Evolutionary conservation across 2,797 vertebrate genomes (phyloP).

Genomic region (Ctenosaura bakeri): DNA sequence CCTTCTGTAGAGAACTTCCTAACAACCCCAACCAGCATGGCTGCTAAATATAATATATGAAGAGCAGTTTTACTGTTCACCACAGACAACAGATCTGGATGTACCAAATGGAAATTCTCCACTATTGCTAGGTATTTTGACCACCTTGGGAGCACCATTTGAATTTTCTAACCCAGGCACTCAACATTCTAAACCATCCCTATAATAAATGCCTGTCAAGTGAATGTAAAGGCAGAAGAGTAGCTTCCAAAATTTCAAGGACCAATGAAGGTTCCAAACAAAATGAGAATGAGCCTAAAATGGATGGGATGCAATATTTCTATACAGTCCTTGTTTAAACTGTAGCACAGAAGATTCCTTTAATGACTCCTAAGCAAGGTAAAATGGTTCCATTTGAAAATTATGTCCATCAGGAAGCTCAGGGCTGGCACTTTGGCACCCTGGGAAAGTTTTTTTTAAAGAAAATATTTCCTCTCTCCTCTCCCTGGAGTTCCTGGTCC

Average conservation of each 20-base stretch:
- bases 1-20: too few relatives aligned
- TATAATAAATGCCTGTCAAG: background rate
- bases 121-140: background rate
- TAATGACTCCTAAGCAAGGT: background rate
- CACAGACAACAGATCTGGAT: too few relatives aligned
- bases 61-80: too few relatives aligned
- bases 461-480: background rate
- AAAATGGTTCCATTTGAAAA: background rate
- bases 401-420: background rate
- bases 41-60: too few relatives aligned
- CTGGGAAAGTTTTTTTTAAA: background rate
- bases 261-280: constrained; percentile 11
- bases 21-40: too few relatives aligned
- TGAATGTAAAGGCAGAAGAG: background rate
- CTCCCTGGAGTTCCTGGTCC: background rate
- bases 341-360: background rate
- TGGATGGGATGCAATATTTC: background rate
- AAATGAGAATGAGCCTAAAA: constrained; percentile 16
- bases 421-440: background rate
- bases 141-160: background rate
- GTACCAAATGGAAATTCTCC: too few relatives aligned
- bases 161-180: background rate
- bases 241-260: background rate
- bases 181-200: background rate
- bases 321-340: background rate